phyloP scores from a whole-genome alignment of 2,888 invertebrate species.

The Eugnorisma glareosa region DNA sequence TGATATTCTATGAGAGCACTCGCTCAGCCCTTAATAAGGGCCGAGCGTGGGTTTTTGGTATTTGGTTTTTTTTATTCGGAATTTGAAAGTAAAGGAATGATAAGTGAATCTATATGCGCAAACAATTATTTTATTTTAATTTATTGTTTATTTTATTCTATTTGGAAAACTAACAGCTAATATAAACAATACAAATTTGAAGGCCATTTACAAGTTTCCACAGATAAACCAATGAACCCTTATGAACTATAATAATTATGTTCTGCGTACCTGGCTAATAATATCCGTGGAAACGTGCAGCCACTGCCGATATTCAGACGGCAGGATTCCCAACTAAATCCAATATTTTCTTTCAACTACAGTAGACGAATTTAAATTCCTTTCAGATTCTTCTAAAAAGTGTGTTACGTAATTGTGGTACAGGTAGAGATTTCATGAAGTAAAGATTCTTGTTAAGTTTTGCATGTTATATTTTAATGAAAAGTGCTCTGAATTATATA shows the following conservation, averaged over 20 bases:
- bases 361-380: neutral
- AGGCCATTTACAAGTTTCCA: too few species aligned
- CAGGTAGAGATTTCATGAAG: neutral
- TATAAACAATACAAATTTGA: too few species aligned
- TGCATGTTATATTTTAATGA: neutral
- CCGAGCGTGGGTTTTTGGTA: neutral
- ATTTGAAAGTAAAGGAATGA: neutral
- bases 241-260: neutral
- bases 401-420: neutral
- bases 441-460: neutral
- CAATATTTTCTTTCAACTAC: neutral
- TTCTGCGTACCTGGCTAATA: neutral
- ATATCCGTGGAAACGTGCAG: neutral
- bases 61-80: too few species aligned
- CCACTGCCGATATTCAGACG: neutral
- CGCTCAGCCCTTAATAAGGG: neutral
- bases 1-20: neutral
- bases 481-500: neutral
- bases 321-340: neutral
- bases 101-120: neutral
- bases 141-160: too few species aligned
- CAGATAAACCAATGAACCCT: too few species aligned
- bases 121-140: too few species aligned
- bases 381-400: neutral
- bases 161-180: too few species aligned